Evolutionary conservation across 2,113 vertebrate species (phyloP), one percentile per base, ranked within the genome.

Genomic region (Furnarius figulus): DNA sequence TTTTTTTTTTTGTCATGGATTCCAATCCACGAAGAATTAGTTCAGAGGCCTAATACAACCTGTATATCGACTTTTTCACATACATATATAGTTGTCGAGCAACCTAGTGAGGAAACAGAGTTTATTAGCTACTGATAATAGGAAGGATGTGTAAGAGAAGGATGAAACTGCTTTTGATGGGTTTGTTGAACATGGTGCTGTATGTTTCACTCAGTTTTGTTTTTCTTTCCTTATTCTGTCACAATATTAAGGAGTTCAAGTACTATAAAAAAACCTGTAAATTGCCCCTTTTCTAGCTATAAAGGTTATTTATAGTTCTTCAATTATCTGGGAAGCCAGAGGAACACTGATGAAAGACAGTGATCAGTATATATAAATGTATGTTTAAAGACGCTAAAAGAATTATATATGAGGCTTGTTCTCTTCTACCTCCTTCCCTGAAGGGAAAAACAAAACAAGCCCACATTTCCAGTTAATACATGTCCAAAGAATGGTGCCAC

Each of bases 181-280:
- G 8, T 70, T 86, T 85, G 31, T 81, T 78, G 72, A 89, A 65
- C 4, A 12, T 7, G 24, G 24, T n/a, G 44, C 7, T 67, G 3
- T 59, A 59, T 13, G 11, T 37, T 88, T 71, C 63, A 47, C 35
- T 52, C 63, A 16, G 37, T 55, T 68, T 77, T 52, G 8, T 18
- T 8, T 72, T 83, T 77, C 72, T 86, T 93, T 70, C 67, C 35
- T 78, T 87, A 61, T 87, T 50, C 72, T 63, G 39, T 35, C 40
- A 31, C 44, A 66, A n/a, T 50, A 68, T 46, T 39, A 74, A 74
- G 47, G 71, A 79, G 16, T n/a, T 59, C 49, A 39, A 90, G 27
- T 22, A 42, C 28, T 62, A 28, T 10, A 12, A 79, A 76, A 6
- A 10, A 25, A 49, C 39, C 35, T 56, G 37, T 24, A 82, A 73